A percentile compares a stretch with the other conserved stretches of the same genome.
Conservation (phyloP, 2,888 invertebrate species). For the Dynastes maya region DNA sequence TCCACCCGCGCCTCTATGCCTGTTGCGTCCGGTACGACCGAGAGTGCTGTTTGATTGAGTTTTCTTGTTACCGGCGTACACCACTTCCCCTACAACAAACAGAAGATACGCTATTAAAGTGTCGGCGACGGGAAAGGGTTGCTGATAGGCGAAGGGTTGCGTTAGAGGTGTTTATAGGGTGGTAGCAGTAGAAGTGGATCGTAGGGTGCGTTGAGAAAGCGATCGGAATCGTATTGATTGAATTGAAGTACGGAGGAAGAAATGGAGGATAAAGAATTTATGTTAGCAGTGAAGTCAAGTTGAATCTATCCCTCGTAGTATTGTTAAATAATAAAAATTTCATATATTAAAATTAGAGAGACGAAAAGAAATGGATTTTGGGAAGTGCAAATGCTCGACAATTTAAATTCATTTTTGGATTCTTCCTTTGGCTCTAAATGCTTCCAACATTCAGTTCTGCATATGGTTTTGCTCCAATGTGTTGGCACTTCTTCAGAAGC, state of each 20-base stretch:
- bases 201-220: neutral
- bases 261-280: conserved; percentile 13
- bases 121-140: conserved; percentile 18
- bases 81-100: conserved; percentile 57
- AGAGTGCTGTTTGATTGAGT: conserved; percentile 66
- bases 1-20: conserved; percentile 70
- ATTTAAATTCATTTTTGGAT: too few species aligned
- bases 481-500: too few species aligned
- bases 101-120: conserved; percentile 36
- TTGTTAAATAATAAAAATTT: too few species aligned
- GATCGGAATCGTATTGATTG: conserved; percentile 22
- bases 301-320: too few species aligned
- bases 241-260: conserved; percentile 5
- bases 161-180: neutral
- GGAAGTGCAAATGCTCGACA: too few species aligned
- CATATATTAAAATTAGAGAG: too few species aligned
- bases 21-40: conserved; percentile 67
- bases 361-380: too few species aligned
- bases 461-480: too few species aligned
- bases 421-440: too few species aligned
- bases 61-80: conserved; percentile 65
- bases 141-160: neutral
- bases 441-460: too few species aligned
- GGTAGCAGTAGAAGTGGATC: neutral
- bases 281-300: too few species aligned